Evolutionary conservation across 92 coral and sea anemone genomes (phyloP), one percentile per base, ranked within the genome.

Genomic region (Phenganax subtilis): DNA sequence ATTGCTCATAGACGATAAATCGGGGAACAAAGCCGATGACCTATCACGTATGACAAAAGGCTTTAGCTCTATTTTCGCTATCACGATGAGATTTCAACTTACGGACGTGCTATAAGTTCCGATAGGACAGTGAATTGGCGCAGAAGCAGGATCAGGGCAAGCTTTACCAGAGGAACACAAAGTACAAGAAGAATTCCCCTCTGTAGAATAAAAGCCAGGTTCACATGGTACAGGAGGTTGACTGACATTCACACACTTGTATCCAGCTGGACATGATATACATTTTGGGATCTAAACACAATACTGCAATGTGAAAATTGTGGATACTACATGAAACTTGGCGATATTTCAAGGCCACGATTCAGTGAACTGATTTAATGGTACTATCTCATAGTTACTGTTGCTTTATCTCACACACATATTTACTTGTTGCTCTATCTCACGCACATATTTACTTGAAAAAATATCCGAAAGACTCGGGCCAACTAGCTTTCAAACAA

Each of bases 181-280:
- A 56, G 62, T 84, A 72, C 98, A 94, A n/a, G 87, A 81, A 30
- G 91, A 72, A 47, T 71, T 61, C 9, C 91, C 97, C 80, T 87
- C 88, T 9, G 82, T 89, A 10, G 98, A 94, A 66, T 87, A 90
- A 58, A 57, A 94, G 54, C 98, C 98, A 28, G 97, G 70, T 11
- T 20, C 68, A 75, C 98, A 94, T 20, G 97, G 88, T 28, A 94
- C 94, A 0, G 98, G 98, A 64, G 96, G 96, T 76, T 88, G 96
- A 54, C 96, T 90, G 60, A 84, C 89, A 80, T 94, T 94, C 9
- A 57, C 86, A 88, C 98, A 94, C 77, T 81, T 87, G 87, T 91
- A 94, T 14, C 98, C 98, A 61, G 98, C 97, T 63, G 98, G 98
- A 55, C 98, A 94, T 6, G 97, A 89, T 7, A 83, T 82, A 78